phyloP scores from a whole-genome alignment of 2,888 invertebrate genomes.

The Escarpia spicata region DNA sequence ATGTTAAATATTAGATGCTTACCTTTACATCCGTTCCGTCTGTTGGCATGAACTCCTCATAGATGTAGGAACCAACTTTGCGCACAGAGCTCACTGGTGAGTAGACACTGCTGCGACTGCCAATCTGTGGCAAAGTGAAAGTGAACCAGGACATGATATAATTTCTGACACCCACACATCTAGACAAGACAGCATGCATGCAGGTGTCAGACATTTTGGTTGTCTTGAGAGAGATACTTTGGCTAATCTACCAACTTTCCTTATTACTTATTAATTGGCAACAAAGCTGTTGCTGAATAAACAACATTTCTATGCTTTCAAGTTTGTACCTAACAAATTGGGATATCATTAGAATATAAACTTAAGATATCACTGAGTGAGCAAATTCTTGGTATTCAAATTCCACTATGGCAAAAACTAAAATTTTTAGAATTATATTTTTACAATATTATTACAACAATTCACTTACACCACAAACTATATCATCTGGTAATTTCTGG shows the following conservation, averaged over 20 bases:
- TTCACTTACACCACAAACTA: background rate
- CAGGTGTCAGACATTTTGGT: background rate
- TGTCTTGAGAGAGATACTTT: no score
- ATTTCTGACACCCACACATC: background rate
- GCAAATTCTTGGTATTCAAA: background rate
- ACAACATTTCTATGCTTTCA: no score
- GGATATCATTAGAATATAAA: no score
- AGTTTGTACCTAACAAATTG: no score
- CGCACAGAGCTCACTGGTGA: conserved; percentile 91
- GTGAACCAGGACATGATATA: background rate
- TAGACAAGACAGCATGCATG: background rate
- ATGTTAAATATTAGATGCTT: conserved; percentile 19
- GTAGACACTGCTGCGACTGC: conserved; percentile 97
- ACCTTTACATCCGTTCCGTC: conserved; percentile 87
- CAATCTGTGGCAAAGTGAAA: conserved; percentile 75
- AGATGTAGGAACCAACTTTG: conserved; percentile 97
- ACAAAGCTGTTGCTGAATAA: no score
- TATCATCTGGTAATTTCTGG: background rate
- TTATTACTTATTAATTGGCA: no score
- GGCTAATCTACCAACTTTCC: no score
- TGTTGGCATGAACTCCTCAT: conserved; percentile 99
- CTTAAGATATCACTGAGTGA: no score
- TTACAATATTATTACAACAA: background rate
- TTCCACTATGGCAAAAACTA: background rate
- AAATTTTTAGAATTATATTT: background rate